These are phyloP conservation scores for Xestia xanthographa DNA, from an alignment of 2,888 invertebrate species.

Conservation along the genomic window DNA sequence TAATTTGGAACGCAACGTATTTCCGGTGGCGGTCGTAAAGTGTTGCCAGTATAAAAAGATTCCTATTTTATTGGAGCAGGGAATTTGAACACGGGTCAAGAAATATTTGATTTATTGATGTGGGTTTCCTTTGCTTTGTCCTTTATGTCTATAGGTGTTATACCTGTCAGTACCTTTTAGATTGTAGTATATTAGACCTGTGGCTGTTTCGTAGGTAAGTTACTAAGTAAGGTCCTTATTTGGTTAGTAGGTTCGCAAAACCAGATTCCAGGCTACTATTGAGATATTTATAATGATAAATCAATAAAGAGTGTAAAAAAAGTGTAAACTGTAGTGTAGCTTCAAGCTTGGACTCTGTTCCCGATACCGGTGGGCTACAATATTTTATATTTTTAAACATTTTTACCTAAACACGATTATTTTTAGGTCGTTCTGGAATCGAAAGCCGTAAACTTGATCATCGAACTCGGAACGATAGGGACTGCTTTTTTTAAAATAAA, in stretches of 20 bases:
- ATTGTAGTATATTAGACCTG: not conserved
- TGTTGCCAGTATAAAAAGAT: conserved; percentile 54
- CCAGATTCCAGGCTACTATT: not conserved
- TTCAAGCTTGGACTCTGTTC: too few species aligned
- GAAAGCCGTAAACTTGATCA: too few species aligned
- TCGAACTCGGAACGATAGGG: too few species aligned
- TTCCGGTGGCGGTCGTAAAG: conserved; percentile 63
- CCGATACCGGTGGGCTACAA: too few species aligned
- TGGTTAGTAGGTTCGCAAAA: not conserved
- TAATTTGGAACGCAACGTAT: conserved; percentile 69
- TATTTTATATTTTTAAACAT: too few species aligned
- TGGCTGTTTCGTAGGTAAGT: not conserved
- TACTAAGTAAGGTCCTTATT: not conserved
- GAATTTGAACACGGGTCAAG: conserved; percentile 24
- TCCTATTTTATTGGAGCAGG: conserved; percentile 36
- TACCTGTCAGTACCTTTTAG: conserved; percentile 15
- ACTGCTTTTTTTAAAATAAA: too few species aligned
- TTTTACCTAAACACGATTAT: too few species aligned
- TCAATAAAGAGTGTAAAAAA: not conserved
- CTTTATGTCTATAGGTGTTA: conserved; percentile 22
- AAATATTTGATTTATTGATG: conserved; percentile 50
- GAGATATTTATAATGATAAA: not conserved
- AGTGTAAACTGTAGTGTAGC: too few species aligned
- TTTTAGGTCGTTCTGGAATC: too few species aligned
- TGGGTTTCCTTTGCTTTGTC: conserved; percentile 50